Evolutionary conservation across 53 echinoderm and acorn worm genomes (phyloP).

Genomic region (Luidia sarsii): DNA sequence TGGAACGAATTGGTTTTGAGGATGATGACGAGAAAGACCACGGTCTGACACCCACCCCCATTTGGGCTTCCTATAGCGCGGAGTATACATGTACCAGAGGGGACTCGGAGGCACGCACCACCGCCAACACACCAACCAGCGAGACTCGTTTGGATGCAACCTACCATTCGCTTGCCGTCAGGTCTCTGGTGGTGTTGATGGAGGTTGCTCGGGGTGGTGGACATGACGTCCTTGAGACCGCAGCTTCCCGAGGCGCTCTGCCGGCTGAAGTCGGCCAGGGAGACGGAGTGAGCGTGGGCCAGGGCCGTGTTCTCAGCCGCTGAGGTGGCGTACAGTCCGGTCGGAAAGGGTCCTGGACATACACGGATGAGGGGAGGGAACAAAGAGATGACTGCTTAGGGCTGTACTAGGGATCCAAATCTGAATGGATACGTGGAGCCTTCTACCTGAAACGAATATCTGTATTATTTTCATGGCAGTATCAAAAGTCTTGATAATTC

Average conservation of each 20-base stretch:
- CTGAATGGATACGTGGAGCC: no score
- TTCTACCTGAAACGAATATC: no score
- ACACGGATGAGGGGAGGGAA: no score
- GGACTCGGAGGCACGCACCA: background rate
- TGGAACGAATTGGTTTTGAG: no score
- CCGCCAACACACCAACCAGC: no score
- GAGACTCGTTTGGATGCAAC: background rate
- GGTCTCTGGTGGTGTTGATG: slow-evolving; percentile 36
- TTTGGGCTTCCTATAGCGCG: background rate
- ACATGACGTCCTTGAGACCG: slow-evolving; percentile 42
- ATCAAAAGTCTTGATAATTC: no score
- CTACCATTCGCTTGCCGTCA: slow-evolving; percentile 43
- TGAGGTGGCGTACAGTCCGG: slow-evolving; percentile 56
- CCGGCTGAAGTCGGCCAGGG: slow-evolving; percentile 41
- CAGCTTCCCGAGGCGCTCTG: slow-evolving; percentile 34
- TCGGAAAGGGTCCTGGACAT: slow-evolving; percentile 47
- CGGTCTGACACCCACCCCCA: background rate
- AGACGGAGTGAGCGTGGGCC: slow-evolving; percentile 58
- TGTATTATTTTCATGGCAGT: no score
- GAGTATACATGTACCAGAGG: background rate
- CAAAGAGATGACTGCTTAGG: no score
- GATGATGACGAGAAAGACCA: background rate
- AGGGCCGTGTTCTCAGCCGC: slow-evolving; percentile 57
- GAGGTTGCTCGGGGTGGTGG: slow-evolving; percentile 22
- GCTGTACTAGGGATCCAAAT: no score